Conservation (phyloP, 2,888 invertebrate species). For the Aspidapion aeneum region DNA sequence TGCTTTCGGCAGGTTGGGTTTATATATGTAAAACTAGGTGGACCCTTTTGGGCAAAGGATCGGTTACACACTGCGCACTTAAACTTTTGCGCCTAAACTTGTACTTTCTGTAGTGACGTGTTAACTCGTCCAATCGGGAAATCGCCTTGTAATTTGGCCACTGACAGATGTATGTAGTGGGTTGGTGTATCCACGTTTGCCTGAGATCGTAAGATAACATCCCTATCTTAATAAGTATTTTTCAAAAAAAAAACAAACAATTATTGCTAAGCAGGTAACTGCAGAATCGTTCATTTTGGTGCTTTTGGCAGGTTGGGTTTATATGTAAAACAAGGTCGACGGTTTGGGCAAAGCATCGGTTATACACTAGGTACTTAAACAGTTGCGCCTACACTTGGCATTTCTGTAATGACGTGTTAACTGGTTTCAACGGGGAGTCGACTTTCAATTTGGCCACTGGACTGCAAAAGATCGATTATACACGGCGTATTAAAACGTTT, state of each 20-base stretch:
- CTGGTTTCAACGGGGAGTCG: constrained; percentile 97
- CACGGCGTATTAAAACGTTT: too few relatives aligned
- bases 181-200: too few relatives aligned
- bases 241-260: background rate
- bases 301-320: too few relatives aligned
- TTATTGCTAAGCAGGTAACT: too few relatives aligned
- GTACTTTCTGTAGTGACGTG: constrained; percentile 95
- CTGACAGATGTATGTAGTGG: constrained; percentile 95
- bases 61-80: too few relatives aligned
- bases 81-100: constrained; percentile 96
- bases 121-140: constrained; percentile 92
- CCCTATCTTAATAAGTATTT: background rate
- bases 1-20: too few relatives aligned
- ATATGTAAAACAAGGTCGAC: constrained; percentile 95
- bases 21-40: too few relatives aligned
- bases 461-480: too few relatives aligned
- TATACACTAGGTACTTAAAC: constrained; percentile 94
- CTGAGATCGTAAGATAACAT: background rate
- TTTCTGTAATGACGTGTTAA: constrained; percentile 94
- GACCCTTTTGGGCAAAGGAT: too few relatives aligned
- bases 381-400: constrained; percentile 96
- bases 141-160: constrained; percentile 99
- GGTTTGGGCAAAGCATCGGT: constrained; percentile 90
- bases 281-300: too few relatives aligned
- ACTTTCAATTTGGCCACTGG: constrained; percentile 97